phyloP scores from a whole-genome alignment of 2,113 vertebrate species.

The Elachura formosa region DNA sequence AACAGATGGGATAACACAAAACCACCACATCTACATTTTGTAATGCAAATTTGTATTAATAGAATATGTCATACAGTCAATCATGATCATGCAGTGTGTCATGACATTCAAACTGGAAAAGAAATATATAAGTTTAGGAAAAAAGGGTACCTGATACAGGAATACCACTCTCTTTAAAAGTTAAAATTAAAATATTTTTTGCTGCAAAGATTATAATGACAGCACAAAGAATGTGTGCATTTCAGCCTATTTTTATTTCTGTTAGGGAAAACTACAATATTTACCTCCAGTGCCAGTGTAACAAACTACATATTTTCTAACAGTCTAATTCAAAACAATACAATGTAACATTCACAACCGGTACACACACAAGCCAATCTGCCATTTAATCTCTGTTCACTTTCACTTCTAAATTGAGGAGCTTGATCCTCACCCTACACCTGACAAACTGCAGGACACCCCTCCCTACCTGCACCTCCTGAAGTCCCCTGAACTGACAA shows the following conservation, averaged over 20 bases:
- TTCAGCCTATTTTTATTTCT: not conserved
- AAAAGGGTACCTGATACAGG: not conserved
- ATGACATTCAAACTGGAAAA: not conserved
- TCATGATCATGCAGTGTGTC: too few species aligned
- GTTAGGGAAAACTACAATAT: not conserved
- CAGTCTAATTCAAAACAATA: not conserved
- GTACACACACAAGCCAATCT: too few species aligned
- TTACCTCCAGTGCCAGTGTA: not conserved
- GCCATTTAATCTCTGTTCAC: too few species aligned
- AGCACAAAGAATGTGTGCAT: rapidly evolving
- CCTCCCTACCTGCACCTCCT: rapidly evolving
- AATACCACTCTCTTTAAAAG: not conserved
- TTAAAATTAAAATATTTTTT: not conserved
- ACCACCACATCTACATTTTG: not conserved
- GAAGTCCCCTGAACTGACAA: rapidly evolving
- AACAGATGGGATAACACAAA: not conserved
- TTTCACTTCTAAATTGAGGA: not conserved
- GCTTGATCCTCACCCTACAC: not conserved
- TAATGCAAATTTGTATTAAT: not conserved
- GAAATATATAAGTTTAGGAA: not conserved
- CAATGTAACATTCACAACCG: rapidly evolving
- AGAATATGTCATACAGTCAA: not conserved
- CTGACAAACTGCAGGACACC: not conserved
- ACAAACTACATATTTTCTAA: not conserved
- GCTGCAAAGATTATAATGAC: not conserved